Evolutionary conservation across 1,140 invertebrate genomes (phyloP), one percentile per base, ranked within the genome.

Genomic region (Neuroterus valhalla): DNA sequence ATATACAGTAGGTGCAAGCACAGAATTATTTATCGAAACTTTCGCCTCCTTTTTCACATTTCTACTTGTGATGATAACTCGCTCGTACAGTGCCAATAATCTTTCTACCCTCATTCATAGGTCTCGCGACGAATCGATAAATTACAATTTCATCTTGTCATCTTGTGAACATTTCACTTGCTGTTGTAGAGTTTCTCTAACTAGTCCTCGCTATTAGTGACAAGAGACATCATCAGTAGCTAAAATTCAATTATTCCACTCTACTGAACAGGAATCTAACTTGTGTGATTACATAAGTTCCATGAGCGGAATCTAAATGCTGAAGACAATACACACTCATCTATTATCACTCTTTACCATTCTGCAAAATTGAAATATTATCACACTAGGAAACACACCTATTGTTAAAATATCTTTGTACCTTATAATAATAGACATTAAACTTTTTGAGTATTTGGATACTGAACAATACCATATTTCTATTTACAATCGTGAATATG

Each of bases 181-280:
- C 23, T 15, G 31, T 5, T 38, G 6, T 10, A 38, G 31, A 62
- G n/a, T 62, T 62, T n/a, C 23, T 62, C 31, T 62, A 62, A 23
- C 55, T 26, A 26, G 26, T 31, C 31, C 31, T 2, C 23, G n/a
- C 23, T 62, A 26, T 62, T 62, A 26, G 21, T 31, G 55, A 62
- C 23, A 62, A 62, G 31, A 62, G 55, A 62, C 26, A 62, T 62
- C 55, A 62, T 62, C 55, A 62, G 55, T 26, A n/a, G n/a, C 55
- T 62, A 62, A 11, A 62, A 38, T 62, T 62, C 55, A 23, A 31
- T 62, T 62, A 62, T 62, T 26, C 26, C 21, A 38, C 12, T 62
- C 23, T 15, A 38, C n/a, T 62, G 55, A 62, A 62, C 55, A 62
- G 26, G 55, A 62, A 62, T 62, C 23, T 31, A 26, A 62, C 23